Base-by-base conservation (phyloP, 2,888 invertebrate genomes). In the Dascillus cervinus region DNA sequence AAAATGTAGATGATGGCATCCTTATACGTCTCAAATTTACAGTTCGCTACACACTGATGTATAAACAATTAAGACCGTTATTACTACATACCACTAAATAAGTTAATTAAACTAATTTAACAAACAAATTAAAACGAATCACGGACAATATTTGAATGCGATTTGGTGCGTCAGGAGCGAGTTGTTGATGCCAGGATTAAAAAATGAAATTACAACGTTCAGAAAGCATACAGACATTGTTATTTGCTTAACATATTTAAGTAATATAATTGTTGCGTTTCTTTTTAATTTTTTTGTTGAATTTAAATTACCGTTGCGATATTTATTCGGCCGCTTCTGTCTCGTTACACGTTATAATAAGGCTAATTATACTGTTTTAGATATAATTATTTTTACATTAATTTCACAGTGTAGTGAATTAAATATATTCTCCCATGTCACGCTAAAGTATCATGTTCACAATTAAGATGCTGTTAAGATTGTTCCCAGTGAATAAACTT, bases 361-460 rank as follows among this genome's bases (percentile, higher is more conserved):
- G 53, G 42, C 47, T 57, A 60, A 60, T 62, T 60, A 60, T 56
- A 54, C 48, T 47, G 52, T 60, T 60, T 56, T 50, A 54, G 47
- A 43, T 47, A 56, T 55, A 60, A 62, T 62, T 62, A 60, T 62
- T 60, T 59, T 52, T 50, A 58, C 60, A 62, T 62, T 59, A 62
- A 62, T 62, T 60, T 57, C 49, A 52, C 53, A 52, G 55, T 41
- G 50, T 49, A 42, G 39, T 53, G 55, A 55, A 58, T 58, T 54
- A 57, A 56, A 52, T 50, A 52, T 56, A 28, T 40, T 32, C 32
- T 40, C 41, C 27, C 44, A 39, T 43, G 47, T 47, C 41, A 47
- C 41, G 47, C 38, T 37, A 40, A 26, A 50, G 50, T 54, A 56
- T 55, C 53, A 52, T 52, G 52, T 45, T 34, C 35, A 47, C 55